phyloP scores from a whole-genome alignment of 2,888 invertebrate genomes.

The Parasteatoda lunata region DNA sequence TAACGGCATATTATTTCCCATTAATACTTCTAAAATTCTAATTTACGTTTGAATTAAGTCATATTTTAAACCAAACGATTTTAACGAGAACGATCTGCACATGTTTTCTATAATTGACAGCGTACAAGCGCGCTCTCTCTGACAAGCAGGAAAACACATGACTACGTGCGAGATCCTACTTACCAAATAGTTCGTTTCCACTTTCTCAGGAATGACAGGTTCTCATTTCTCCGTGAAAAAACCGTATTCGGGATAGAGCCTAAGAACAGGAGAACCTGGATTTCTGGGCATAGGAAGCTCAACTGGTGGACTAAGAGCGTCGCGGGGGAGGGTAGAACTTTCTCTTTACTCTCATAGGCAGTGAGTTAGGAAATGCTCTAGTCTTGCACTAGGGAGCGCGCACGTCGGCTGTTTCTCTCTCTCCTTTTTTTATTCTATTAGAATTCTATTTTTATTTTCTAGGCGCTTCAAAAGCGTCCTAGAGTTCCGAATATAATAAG shows the following conservation, averaged over 20 bases:
- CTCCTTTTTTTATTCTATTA: neutral
- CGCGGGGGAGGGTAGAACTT: conserved; percentile 25
- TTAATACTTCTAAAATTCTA: too few relatives aligned
- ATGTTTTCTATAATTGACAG: neutral
- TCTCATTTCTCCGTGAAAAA: conserved; percentile 20
- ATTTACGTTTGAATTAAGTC: too few relatives aligned
- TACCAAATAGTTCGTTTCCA: conserved; percentile 18
- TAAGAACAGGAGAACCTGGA: conserved; percentile 56
- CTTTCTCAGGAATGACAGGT: conserved; percentile 13
- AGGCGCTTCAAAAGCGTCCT: neutral
- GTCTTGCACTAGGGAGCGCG: conserved; percentile 42
- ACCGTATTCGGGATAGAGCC: conserved; percentile 40
- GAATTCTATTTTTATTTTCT: conserved; percentile 17
- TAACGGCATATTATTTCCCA: too few relatives aligned
- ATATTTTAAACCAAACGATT: neutral
- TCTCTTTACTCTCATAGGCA: conserved; percentile 17
- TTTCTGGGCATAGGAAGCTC: conserved; percentile 65
- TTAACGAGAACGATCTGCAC: neutral
- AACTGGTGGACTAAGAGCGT: conserved; percentile 53
- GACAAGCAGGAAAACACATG: conserved; percentile 11
- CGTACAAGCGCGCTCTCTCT: conserved; percentile 7
- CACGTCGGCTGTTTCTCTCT: conserved; percentile 21
- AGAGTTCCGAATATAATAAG: neutral
- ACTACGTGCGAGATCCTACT: conserved; percentile 3
- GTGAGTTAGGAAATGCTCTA: neutral